Evolutionary conservation across 2,113 vertebrate genomes (phyloP), one percentile per base, ranked within the genome.

Genomic region (Spea bombifrons): DNA sequence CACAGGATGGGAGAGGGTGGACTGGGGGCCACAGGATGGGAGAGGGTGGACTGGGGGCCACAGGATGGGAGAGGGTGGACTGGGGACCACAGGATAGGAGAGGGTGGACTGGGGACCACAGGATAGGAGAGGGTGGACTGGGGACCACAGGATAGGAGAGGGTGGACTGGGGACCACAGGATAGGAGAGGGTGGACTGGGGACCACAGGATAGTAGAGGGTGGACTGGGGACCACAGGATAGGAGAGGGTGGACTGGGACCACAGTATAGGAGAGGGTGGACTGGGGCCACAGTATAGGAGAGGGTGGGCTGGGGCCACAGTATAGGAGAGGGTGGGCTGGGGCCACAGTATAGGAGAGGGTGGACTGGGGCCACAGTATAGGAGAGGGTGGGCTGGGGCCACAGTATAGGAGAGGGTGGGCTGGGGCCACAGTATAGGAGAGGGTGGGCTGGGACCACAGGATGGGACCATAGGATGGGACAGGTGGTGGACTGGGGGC

Each of bases 11-110:
- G 55, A 4, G 55, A 59, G 55, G 10, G 8, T 10, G 7, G 17
- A 78, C 65, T 83, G 80, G 17, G 83, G 82, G 81, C 52, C 6
- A 13, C 55, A 59, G 15, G 55, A 13, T 30, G 55, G 55, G 55
- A 0, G 12, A 52, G 15, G 74, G 78, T 15, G 53, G 9, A 13
- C 0, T 1, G 71, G 68, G 64, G 57, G 9, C 17, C 5, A 8
- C 5, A 3, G 45, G 52, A 8, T 43, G 4, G 3, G 17, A 16
- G 15, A 8, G 3, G 16, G 53, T 8, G 10, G 10, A 3, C 8
- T 8, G 0, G 8, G 55, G 12, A 13, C 7, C 55, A 57, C 55
- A 13, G 9, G 55, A n/a, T 7, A 13, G 55, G 55, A 57, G 55
- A 13, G 5, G 15, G n/a, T n/a, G n/a, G n/a, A n/a, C n/a, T n/a